Evolutionary conservation across 2,888 invertebrate species (phyloP), one percentile per base, ranked within the genome.

Genomic region (Ceriagrion tenellum): DNA sequence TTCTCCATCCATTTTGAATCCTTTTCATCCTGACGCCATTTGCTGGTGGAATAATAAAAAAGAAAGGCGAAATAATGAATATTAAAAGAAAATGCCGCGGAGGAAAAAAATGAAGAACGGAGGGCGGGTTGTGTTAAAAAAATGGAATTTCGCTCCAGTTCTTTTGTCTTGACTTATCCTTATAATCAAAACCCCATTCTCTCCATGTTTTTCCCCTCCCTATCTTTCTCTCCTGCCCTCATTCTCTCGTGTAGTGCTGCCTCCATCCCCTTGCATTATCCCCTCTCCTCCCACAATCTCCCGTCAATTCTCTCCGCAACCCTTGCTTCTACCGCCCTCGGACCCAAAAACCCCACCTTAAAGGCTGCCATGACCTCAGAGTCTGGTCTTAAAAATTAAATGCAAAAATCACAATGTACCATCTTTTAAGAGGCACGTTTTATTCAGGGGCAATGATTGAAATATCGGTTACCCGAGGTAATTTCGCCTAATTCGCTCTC

Each of bases 101-200:
- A 59, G 59, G 59, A 59, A 59, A 59, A 81, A 81, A 69, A 26
- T 20, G n/a, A 35, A 81, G n/a, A 81, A 35, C 18, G 81, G 35
- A 81, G 59, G 59, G 81, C 16, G 81, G 81, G 30, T 35, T 23
- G 81, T 81, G 81, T 81, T 35, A 35, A 81, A 81, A 91, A 91
- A 91, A 91, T 59, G 63, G 35, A 26, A 63, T 59, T 63, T 91
- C 63, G 91, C n/a, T 74, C 69, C 93, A 93, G 93, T 74, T 93
- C 93, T 93, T 93, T 93, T 93, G 69, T 93, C 93, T 91, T 63
- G 30, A 59, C 35, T 69, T 91, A 55, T 59, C 90, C 90, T 90
- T 90, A 59, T 91, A 91, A 91, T 89, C 91, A 91, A 59, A 63
- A 59, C 35, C 91, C 30, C 63, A 69, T 13, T 23, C 40, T 59